phyloP scores from a whole-genome alignment of 2,113 vertebrate genomes.

The Chaetodon auriga region DNA sequence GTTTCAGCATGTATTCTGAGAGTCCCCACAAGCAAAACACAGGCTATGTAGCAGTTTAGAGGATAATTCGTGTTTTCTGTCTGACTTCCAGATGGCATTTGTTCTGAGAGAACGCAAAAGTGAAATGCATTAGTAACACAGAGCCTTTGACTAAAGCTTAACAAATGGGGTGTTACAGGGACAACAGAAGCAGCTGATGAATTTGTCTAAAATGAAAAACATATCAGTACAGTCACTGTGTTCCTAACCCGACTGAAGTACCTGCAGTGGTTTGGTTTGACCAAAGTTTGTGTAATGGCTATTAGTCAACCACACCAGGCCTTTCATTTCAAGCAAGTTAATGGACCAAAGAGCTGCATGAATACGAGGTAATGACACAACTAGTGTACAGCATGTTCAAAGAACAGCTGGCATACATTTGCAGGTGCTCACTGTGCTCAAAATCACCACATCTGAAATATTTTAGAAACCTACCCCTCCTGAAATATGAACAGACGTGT shows the following conservation, averaged over 20 bases:
- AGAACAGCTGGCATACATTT: neutral
- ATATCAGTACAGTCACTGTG: neutral
- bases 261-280: neutral
- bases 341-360: neutral
- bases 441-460: constrained; percentile 2
- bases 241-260: neutral
- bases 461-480: neutral
- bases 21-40: constrained; percentile 6
- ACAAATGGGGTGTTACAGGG: constrained; percentile 22
- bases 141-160: constrained; percentile 27
- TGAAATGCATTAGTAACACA: constrained; percentile 21
- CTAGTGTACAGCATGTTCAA: neutral
- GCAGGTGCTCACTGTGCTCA: neutral
- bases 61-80: constrained; percentile 31
- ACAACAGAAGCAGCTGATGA: neutral
- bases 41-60: neutral
- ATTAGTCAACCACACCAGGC: neutral
- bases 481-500: constrained; percentile 15
- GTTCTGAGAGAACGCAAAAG: constrained; percentile 17
- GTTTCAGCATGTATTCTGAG: neutral
- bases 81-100: constrained; percentile 41
- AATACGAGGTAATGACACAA: neutral
- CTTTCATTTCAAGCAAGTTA: constrained; percentile 4
- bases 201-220: constrained; percentile 3
- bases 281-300: neutral